Evolutionary conservation across 2,888 invertebrate species (phyloP), one percentile per base, ranked within the genome.

Genomic region (Cremastobaeus sp.): DNA sequence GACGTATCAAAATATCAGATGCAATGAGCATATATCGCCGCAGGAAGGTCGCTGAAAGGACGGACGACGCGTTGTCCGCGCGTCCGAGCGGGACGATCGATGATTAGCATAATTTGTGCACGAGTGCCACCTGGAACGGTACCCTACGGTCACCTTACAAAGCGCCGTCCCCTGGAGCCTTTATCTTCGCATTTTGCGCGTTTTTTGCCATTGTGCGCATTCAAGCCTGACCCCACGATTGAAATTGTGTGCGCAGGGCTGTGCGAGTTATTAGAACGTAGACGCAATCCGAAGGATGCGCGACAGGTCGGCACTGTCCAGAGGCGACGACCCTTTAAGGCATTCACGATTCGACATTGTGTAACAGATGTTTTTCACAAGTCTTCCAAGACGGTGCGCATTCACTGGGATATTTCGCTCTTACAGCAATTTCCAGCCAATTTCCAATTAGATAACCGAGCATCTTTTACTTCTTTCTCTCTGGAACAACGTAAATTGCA

Each of bases 81-180:
- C 34, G 41, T 18, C 43, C 76, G 77, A 80, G 74, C 57, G 71
- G 70, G 73, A 68, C 28, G 17, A 9, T 15, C 6, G 17, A 34
- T 60, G 75, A 85, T 86, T 85, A 85, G 59, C 84, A 85, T 86
- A 85, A 86, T 86, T 86, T 80, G 78, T 82, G 77, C 81, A 83
- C 74, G 83, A 82, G 79, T 82, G 75, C 82, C 84, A 85, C 83
- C 84, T 85, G 84, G 83, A 80, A 77, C 62, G 79, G 76, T 75
- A 77, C 76, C 81, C 81, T 77, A 74, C 79, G 82, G 82, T 83
- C 83, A 80, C 78, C 57, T 43, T 65, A 68, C 70, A 76, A 66
- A 65, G 65, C 75, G 20, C 74, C 64, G 45, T 54, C 60, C 52
- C 55, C 37, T 66, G 47, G 32, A 34, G 32, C 32, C 69, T 69